phyloP scores from a whole-genome alignment of 2,888 invertebrate species.

The Osmoderma eremita region DNA sequence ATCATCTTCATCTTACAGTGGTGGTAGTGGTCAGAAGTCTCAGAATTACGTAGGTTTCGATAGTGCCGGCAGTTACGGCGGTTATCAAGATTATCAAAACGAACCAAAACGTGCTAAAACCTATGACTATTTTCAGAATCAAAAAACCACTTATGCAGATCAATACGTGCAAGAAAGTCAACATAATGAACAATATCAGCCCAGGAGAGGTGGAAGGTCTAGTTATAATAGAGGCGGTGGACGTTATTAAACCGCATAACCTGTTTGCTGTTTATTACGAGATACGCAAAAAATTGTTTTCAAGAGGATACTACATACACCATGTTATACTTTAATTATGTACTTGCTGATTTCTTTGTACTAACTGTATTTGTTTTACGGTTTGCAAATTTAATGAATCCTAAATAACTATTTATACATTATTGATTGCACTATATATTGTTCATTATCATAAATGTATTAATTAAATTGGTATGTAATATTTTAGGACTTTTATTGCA shows the following conservation, averaged over 20 bases:
- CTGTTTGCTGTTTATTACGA: neutral
- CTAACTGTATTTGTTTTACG: conserved; percentile 11
- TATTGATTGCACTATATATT: conserved; percentile 15
- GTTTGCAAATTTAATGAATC: neutral
- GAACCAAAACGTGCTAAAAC: conserved; percentile 62
- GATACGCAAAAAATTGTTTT: no score
- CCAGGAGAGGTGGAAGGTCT: conserved; percentile 56
- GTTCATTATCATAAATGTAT: conserved; percentile 13
- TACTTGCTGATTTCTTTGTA: conserved; percentile 3
- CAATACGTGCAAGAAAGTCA: conserved; percentile 63
- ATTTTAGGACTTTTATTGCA: conserved; percentile 25
- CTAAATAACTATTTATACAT: conserved; percentile 6
- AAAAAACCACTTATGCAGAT: conserved; percentile 61
- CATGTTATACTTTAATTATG: no score
- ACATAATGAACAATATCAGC: conserved; percentile 61
- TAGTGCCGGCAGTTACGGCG: conserved; percentile 57
- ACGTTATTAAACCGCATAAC: conserved; percentile 44
- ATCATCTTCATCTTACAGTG: conserved; percentile 14
- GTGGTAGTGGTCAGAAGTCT: conserved; percentile 41
- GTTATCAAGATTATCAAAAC: conserved; percentile 48
- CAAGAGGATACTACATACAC: no score
- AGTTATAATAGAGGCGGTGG: conserved; percentile 59
- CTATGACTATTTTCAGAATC: conserved; percentile 61
- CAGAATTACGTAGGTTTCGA: conserved; percentile 52
- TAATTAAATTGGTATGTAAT: conserved; percentile 4